A percentile compares a stretch with the other conserved stretches of the same genome.
Evolutionary conservation across 2,113 vertebrate genomes (phyloP).

Genomic region (Cebus imitator): DNA sequence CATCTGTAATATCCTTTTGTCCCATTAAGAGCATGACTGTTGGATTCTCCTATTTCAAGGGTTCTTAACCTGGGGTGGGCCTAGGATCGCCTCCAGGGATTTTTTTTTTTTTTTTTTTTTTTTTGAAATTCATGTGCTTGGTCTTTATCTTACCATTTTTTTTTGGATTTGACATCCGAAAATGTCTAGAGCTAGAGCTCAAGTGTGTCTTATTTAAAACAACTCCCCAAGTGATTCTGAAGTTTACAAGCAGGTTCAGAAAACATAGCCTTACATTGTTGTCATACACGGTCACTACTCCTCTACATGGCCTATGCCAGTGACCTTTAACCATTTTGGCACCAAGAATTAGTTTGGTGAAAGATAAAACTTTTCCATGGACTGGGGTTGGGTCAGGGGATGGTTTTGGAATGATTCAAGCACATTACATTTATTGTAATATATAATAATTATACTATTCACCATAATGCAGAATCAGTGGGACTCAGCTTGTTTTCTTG

Average conservation of each 20-base stretch:
- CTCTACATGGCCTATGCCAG: background rate
- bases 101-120: too few relatives aligned
- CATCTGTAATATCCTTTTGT: background rate
- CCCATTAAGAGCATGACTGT: background rate
- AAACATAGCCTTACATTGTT: background rate
- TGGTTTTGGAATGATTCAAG: too few relatives aligned
- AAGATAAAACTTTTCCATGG: too few relatives aligned
- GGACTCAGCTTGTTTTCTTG: too few relatives aligned
- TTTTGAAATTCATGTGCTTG: background rate
- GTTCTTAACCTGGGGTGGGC: background rate
- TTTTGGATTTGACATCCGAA: background rate
- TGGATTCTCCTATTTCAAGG: background rate
- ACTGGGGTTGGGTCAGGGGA: too few relatives aligned
- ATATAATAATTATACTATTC: too few relatives aligned
- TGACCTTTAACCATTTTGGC: too few relatives aligned
- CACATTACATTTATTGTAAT: too few relatives aligned
- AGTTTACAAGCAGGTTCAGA: background rate
- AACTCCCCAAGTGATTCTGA: background rate
- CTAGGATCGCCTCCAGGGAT: background rate
- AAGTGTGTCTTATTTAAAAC: background rate
- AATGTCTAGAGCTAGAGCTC: background rate
- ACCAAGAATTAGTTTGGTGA: too few relatives aligned
- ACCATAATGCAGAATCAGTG: too few relatives aligned
- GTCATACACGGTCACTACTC: background rate
- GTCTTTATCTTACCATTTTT: background rate